Evolutionary conservation across 2,888 invertebrate species (phyloP).

Genomic region (Morinoia aosen): DNA sequence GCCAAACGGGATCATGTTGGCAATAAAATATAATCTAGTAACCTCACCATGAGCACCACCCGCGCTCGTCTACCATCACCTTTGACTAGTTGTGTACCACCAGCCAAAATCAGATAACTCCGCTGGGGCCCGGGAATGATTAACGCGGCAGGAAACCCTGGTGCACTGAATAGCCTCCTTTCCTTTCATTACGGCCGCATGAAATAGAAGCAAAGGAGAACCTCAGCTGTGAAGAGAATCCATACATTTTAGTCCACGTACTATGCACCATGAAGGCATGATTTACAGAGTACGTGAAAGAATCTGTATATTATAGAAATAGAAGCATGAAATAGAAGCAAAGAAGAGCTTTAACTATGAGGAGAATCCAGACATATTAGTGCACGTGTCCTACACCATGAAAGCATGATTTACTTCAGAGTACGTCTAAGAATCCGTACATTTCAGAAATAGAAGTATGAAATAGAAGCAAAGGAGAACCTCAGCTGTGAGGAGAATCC

Average conservation of each 20-base stretch:
- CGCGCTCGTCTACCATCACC: no score
- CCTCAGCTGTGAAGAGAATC: not conserved
- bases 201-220: not conserved
- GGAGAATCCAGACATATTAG: not conserved
- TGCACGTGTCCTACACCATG: not conserved
- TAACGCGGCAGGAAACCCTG: not conserved
- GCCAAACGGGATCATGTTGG: no score
- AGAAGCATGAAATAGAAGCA: not conserved
- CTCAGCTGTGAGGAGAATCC: not conserved
- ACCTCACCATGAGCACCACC: no score
- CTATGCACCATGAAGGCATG: not conserved
- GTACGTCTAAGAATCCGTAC: not conserved
- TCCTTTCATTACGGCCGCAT: not conserved
- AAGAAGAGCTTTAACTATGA: not conserved
- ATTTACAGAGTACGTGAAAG: not conserved
- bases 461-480: not conserved
- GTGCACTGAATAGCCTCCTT: not conserved
- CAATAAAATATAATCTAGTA: no score
- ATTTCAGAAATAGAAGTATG: not conserved
- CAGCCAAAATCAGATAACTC: not conserved
- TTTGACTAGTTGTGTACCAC: not conserved
- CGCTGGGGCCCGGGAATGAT: not conserved
- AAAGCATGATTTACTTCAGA: not conserved
- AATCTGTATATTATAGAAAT: not conserved
- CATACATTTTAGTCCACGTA: not conserved